These are phyloP conservation scores for Drosophila navojoa DNA, from an alignment of 1,140 invertebrate genomes.

Conservation along the genomic window DNA sequence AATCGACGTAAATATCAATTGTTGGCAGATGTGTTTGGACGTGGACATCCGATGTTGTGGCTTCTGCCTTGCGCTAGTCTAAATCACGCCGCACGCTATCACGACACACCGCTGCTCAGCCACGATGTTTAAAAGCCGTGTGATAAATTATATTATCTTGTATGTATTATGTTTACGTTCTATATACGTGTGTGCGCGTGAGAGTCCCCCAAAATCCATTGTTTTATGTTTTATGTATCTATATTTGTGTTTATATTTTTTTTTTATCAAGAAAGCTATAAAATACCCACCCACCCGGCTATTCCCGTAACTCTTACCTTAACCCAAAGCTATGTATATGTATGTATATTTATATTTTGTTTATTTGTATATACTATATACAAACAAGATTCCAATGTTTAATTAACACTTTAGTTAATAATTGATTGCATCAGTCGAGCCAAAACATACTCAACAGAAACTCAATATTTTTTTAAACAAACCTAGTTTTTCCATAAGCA, in stretches of 20 bases:
- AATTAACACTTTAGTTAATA: constrained; percentile 63
- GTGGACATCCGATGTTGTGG: constrained; percentile 88
- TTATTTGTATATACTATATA: constrained; percentile 60
- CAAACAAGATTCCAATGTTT: constrained; percentile 45
- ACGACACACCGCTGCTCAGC: constrained; percentile 86
- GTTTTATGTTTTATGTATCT: constrained; percentile 50
- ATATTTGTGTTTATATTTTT: background rate
- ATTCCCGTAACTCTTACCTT: constrained; percentile 8
- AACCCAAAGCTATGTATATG: constrained; percentile 14
- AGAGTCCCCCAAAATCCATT: background rate
- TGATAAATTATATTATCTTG: constrained; percentile 15
- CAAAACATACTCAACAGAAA: constrained; percentile 60
- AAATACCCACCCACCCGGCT: constrained; percentile 14
- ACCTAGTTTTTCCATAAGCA: constrained; percentile 32
- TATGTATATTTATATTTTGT: constrained; percentile 11
- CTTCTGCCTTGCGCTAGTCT: constrained; percentile 87
- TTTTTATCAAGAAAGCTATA: constrained; percentile 5
- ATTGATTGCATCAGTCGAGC: constrained; percentile 35
- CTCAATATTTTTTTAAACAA: constrained; percentile 61
- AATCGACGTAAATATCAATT: constrained; percentile 88
- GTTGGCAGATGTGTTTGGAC: constrained; percentile 92
- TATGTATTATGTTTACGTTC: constrained; percentile 20
- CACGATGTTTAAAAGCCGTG: constrained; percentile 85
- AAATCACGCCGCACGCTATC: constrained; percentile 84
- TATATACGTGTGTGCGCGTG: background rate